Percentiles rank a stretch among this genome's conserved stretches.
phyloP scores from a whole-genome alignment of 2,113 vertebrate genomes.

The Nanorana parkeri region DNA sequence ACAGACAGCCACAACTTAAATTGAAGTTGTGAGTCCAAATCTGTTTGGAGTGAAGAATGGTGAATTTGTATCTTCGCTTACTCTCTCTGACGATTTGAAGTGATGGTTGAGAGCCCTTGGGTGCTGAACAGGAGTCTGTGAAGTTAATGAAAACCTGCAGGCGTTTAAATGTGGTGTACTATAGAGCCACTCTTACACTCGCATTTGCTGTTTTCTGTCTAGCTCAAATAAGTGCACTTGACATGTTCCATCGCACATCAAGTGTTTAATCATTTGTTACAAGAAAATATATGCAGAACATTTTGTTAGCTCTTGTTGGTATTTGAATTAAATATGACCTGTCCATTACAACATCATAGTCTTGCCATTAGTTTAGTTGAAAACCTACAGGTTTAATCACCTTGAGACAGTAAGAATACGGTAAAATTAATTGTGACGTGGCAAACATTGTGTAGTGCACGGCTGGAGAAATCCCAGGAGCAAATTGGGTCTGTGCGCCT shows the following conservation, averaged over 20 bases:
- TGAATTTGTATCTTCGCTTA: neutral
- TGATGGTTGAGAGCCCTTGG: conserved; percentile 35
- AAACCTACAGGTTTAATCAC: neutral
- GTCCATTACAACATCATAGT: neutral
- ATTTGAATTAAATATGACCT: conserved; percentile 21
- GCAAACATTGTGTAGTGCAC: too few species aligned
- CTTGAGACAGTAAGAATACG: neutral
- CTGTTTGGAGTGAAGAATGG: neutral
- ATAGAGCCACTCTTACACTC: neutral
- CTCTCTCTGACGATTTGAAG: conserved; percentile 18
- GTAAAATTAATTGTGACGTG: too few species aligned
- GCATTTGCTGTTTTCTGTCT: neutral
- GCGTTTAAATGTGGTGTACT: conserved; percentile 21
- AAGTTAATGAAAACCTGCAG: conserved; percentile 42
- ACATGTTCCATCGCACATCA: conserved; percentile 12
- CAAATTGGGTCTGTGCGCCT: too few species aligned
- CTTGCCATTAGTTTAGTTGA: neutral
- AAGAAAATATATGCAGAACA: neutral
- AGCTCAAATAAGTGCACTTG: conserved; percentile 1
- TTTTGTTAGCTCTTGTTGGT: neutral
- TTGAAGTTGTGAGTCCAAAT: neutral
- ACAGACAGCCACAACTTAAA: neutral
- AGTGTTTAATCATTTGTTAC: conserved; percentile 37
- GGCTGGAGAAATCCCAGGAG: too few species aligned
- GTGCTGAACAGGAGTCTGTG: conserved; percentile 4